Base-by-base conservation (phyloP, 2,797 vertebrate genomes). In the Diplodus sargus region DNA sequence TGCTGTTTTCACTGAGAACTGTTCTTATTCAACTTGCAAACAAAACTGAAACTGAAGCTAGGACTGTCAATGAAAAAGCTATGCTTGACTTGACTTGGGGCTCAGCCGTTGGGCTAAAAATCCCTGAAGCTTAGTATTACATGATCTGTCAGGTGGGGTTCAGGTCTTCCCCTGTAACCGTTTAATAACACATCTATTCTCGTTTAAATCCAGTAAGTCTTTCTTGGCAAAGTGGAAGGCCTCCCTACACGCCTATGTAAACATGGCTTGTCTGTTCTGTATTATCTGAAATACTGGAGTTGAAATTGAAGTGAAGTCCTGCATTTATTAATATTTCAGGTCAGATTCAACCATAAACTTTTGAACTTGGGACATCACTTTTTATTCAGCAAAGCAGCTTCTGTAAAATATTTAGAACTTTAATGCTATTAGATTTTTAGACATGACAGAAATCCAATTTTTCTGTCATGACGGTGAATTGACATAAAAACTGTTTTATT, bases 161-260 rank as follows among this genome's bases (percentile, higher is more conserved):
- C 20, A 72, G 28, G 5, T 85, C 61, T 65, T 14, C 18, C 23
- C 62, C 22, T 52, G 60, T 60, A 58, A 71, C 71, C 1, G 1
- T 83, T 74, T 72, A 81, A 84, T 82, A 85, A 78, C 39, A 58
- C 51, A 61, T 84, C n/a, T 74, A 63, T 65, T 74, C 23, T 81
- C 0, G 1, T 62, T 43, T 78, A 66, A 85, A 83, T 84, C 83
- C 85, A 72, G 28, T 70, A 72, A 88, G 75, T 82, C 42, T 62
- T 53, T 75, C 49, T 79, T 85, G 84, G 87, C 81, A 62, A 39
- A 74, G 69, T 64, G 10, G 7, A 78, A 79, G 43, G 74, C 68
- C 61, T 78, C 53, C 42, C 52, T 85, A 60, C 28, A 66, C 3
- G 58, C 39, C 62, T 85, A 9, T 78, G 74, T 81, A 85, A 91